These are phyloP conservation scores for Troglohyphantes excavatus DNA, from an alignment of 2,888 invertebrate species.

Conservation along the genomic window DNA sequence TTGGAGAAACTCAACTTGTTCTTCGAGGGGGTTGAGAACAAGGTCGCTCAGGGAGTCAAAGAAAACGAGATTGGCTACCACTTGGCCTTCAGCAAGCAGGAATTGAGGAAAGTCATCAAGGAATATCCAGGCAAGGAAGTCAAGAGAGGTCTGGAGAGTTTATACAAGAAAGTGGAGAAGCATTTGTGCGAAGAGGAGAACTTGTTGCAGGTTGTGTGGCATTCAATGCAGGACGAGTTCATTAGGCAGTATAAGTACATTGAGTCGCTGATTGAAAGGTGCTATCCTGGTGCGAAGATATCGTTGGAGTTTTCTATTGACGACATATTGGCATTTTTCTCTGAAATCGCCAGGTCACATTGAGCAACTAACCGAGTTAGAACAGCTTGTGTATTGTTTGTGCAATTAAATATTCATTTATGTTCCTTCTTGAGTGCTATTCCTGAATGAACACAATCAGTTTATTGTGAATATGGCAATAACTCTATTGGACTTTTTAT, in stretches of 20 bases:
- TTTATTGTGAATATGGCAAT: too few relatives aligned
- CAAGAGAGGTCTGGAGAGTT: constrained; percentile 94
- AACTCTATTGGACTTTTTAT: too few relatives aligned
- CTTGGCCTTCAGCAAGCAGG: constrained; percentile 97
- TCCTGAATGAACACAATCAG: too few relatives aligned
- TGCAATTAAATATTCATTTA: neutral
- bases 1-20: constrained; percentile 95
- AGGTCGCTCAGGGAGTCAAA: constrained; percentile 96
- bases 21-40: constrained; percentile 97
- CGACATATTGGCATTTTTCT: constrained; percentile 97
- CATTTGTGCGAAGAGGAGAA: constrained; percentile 97
- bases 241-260: constrained; percentile 96
- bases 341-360: constrained; percentile 98
- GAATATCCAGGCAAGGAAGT: constrained; percentile 95
- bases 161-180: constrained; percentile 96
- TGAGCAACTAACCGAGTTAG: constrained; percentile 82
- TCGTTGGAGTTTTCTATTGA: constrained; percentile 96
- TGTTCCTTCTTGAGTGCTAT: too few relatives aligned
- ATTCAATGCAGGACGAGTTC: constrained; percentile 99
- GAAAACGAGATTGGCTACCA: constrained; percentile 99
- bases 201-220: constrained; percentile 98
- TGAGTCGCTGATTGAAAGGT: constrained; percentile 95
- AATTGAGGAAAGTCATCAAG: constrained; percentile 95
- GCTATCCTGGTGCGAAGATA: constrained; percentile 97
- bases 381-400: neutral